Percentiles rank a stretch among this genome's conserved stretches.
These are phyloP conservation scores for Macrosteles quadrilineatus DNA, from an alignment of 1,140 invertebrate genomes.

Conservation along the genomic window DNA sequence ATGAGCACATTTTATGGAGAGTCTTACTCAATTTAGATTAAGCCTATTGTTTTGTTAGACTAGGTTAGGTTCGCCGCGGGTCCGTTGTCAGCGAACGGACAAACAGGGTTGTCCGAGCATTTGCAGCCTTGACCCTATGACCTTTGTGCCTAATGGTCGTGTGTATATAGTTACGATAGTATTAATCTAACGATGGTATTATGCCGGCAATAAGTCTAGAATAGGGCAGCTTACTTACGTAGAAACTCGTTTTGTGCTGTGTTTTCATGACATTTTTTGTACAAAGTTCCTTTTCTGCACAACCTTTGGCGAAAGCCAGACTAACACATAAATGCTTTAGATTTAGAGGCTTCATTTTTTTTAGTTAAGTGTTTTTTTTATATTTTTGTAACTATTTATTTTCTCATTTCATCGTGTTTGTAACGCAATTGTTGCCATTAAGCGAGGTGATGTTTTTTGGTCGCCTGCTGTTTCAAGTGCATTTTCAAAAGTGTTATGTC, in stretches of 20 bases:
- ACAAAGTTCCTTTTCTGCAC: constrained; percentile 20
- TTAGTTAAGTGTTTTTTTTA: constrained; percentile 17
- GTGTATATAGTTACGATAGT: constrained; percentile 6
- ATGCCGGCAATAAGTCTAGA: constrained; percentile 9
- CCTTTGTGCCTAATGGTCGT: not conserved
- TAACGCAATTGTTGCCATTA: too few species aligned
- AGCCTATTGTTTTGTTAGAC: too few species aligned
- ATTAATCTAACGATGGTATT: constrained; percentile 13
- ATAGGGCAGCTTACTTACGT: not conserved
- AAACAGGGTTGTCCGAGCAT: constrained; percentile 16
- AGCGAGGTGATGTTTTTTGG: too few species aligned
- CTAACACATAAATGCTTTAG: constrained; percentile 11
- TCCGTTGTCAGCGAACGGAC: not conserved
- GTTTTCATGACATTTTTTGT: constrained; percentile 20
- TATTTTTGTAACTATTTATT: constrained; percentile 26
- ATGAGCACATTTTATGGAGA: too few species aligned
- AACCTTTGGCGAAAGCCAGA: not conserved
- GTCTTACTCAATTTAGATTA: too few species aligned
- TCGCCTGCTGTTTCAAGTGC: too few species aligned
- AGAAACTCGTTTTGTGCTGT: not conserved
- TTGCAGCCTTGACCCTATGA: constrained; percentile 9
- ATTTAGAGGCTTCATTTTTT: not conserved
- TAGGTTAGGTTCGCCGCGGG: too few species aligned
- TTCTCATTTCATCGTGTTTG: constrained; percentile 16
- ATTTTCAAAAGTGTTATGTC: too few species aligned